Percentiles rank a stretch among this genome's conserved stretches.
Conservation (phyloP, 2,888 invertebrate species). For the Operophtera brumata region DNA sequence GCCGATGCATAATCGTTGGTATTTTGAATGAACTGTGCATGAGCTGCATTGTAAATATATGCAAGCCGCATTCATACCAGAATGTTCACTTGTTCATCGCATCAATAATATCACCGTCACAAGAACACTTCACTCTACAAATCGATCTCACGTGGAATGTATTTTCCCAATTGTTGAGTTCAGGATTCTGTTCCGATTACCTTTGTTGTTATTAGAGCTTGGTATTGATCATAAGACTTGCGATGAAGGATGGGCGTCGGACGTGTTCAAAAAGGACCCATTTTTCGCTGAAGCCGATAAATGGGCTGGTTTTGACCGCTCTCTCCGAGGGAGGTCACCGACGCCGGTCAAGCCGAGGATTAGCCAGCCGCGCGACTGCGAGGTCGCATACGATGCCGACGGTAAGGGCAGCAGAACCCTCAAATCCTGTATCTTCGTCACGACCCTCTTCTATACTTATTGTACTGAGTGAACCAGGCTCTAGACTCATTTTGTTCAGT, state of each 20-base stretch:
- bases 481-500: not conserved
- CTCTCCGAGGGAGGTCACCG: constrained; percentile 82
- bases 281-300: constrained; percentile 78
- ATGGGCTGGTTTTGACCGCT: constrained; percentile 80
- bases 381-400: constrained; percentile 87
- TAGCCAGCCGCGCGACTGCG: constrained; percentile 84
- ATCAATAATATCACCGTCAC: constrained; percentile 34
- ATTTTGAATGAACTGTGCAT: constrained; percentile 51
- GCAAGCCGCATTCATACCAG: constrained; percentile 55
- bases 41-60: constrained; percentile 73
- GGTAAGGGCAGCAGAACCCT: constrained; percentile 82
- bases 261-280: constrained; percentile 74
- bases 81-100: constrained; percentile 47
- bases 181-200: constrained; percentile 35
- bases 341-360: constrained; percentile 87
- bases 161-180: constrained; percentile 22
- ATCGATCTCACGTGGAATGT: constrained; percentile 18
- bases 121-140: constrained; percentile 72
- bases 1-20: constrained; percentile 6
- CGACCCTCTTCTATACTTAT: constrained; percentile 42
- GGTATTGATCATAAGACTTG: constrained; percentile 73
- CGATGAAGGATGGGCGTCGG: constrained; percentile 75
- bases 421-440: constrained; percentile 68
- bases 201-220: constrained; percentile 41
- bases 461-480: constrained; percentile 26